Evolutionary conservation across 2,888 invertebrate genomes (phyloP).

Genomic region (Heliconius hortense): DNA sequence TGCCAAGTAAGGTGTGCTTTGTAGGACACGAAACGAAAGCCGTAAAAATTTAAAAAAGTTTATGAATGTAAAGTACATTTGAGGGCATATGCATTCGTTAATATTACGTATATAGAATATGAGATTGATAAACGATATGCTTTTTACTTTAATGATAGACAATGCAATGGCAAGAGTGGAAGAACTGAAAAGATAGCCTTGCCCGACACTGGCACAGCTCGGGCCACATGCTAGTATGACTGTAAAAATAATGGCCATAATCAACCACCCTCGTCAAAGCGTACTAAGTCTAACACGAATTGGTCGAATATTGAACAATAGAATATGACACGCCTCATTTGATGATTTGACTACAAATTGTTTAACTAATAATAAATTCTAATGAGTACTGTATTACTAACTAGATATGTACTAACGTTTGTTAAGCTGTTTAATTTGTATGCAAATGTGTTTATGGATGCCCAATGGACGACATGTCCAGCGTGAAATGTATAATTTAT

Average conservation of each 20-base stretch:
- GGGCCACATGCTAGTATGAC: no score
- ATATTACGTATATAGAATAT: no score
- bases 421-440: background rate
- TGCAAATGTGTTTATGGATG: conserved; percentile 5
- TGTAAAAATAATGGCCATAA: no score
- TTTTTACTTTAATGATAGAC: background rate
- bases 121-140: no score
- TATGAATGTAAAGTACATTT: no score
- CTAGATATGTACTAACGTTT: background rate
- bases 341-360: background rate
- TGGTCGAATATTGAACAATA: background rate
- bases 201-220: no score
- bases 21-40: no score
- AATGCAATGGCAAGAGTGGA: background rate
- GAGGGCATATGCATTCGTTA: no score
- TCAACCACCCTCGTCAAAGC: no score
- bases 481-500: background rate
- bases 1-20: no score
- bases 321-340: background rate
- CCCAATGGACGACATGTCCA: background rate
- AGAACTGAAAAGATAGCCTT: background rate
- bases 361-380: conserved; percentile 1
- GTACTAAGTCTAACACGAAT: background rate
- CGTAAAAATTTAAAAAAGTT: no score
- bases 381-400: conserved; percentile 1